phyloP scores from a whole-genome alignment of 92 coral and sea anemone genomes.

The Palythoa heliodiscus region DNA sequence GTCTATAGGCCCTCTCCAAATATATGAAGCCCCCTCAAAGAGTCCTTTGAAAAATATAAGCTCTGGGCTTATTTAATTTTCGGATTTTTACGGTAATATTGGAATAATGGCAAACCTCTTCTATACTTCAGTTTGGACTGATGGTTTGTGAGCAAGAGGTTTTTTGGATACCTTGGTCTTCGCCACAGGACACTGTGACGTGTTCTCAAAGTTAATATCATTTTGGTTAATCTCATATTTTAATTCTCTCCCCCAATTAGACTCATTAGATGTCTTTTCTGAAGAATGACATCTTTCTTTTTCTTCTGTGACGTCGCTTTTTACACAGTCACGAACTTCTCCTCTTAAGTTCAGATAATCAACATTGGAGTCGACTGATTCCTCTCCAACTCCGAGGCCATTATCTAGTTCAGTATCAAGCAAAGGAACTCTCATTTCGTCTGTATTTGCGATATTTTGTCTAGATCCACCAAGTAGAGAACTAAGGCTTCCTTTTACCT shows the following conservation, averaged over 20 bases:
- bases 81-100: neutral
- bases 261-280: neutral
- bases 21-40: too few relatives aligned
- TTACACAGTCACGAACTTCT: neutral
- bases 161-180: neutral
- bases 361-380: neutral
- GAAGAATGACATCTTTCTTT: neutral
- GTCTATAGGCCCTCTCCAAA: too few relatives aligned
- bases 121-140: conserved; percentile 35
- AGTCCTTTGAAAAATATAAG: too few relatives aligned
- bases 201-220: neutral
- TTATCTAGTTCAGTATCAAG: conserved; percentile 19
- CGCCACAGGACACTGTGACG: neutral
- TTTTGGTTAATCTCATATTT: neutral
- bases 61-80: neutral
- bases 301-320: neutral
- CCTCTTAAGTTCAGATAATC: conserved; percentile 28
- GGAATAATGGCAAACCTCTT: neutral
- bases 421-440: conserved; percentile 18
- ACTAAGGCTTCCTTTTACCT: conserved; percentile 9
- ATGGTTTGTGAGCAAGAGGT: neutral
- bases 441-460: conserved; percentile 11
- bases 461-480: conserved; percentile 30
- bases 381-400: conserved; percentile 10
- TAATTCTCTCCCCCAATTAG: too few relatives aligned